Evolutionary conservation across 2,113 vertebrate species (phyloP).

Genomic region (Thunnus thynnus): DNA sequence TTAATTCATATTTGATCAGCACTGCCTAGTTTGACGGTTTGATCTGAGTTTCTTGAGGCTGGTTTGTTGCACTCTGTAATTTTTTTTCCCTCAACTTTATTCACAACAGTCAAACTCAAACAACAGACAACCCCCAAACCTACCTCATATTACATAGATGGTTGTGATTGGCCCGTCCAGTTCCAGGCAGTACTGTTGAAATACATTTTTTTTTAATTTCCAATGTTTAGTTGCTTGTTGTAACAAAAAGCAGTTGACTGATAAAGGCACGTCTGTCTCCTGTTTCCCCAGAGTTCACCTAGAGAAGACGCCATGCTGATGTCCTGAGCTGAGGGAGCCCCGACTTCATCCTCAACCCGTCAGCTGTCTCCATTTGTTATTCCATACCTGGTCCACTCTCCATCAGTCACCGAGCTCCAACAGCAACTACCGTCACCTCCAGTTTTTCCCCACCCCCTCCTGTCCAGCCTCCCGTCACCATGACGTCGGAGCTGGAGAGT

Average conservation of each 20-base stretch:
- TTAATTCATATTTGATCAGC: too few relatives aligned
- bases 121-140: too few relatives aligned
- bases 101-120: too few relatives aligned
- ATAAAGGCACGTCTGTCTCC: slow-evolving; percentile 37
- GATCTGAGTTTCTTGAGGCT: too few relatives aligned
- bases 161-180: too few relatives aligned
- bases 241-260: slow-evolving; percentile 31
- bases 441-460: slow-evolving; percentile 61
- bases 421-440: slow-evolving; percentile 48
- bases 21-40: too few relatives aligned
- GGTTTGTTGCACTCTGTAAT: too few relatives aligned
- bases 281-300: slow-evolving; percentile 67
- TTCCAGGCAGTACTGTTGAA: neutral
- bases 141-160: too few relatives aligned
- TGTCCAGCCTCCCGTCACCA: slow-evolving; percentile 80
- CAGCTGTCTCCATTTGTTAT: slow-evolving; percentile 52
- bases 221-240: neutral
- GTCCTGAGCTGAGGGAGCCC: slow-evolving; percentile 77
- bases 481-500: slow-evolving; percentile 97
- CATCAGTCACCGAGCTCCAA: slow-evolving; percentile 41
- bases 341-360: slow-evolving; percentile 47
- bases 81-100: too few relatives aligned
- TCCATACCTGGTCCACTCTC: slow-evolving; percentile 47
- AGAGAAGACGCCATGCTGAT: slow-evolving; percentile 69
- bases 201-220: neutral